phyloP scores from a whole-genome alignment of 2,888 invertebrate species.

The Ornithoptera alexandrae region DNA sequence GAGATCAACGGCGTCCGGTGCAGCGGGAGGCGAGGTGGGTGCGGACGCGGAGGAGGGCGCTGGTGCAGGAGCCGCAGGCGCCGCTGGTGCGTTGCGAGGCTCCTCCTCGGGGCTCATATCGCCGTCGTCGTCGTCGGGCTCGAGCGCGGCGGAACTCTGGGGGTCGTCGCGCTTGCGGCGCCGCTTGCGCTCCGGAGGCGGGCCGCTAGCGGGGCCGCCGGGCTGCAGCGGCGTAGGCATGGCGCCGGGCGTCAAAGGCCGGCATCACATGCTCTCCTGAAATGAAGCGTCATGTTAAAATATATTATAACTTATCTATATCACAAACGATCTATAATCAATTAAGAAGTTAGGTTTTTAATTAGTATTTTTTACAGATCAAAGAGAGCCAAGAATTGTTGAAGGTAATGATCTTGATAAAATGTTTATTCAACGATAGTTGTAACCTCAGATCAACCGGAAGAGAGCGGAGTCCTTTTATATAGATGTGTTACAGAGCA shows the following conservation, averaged over 20 bases:
- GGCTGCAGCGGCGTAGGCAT: constrained; percentile 81
- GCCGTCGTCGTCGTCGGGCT: constrained; percentile 83
- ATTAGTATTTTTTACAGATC: constrained; percentile 67
- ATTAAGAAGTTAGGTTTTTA: constrained; percentile 35
- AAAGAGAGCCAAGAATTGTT: constrained; percentile 49
- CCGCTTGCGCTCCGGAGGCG: constrained; percentile 81
- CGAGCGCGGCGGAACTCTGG: constrained; percentile 78
- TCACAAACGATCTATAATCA: neutral
- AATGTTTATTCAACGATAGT: constrained; percentile 58
- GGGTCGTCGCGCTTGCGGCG: constrained; percentile 82
- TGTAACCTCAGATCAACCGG: constrained; percentile 57
- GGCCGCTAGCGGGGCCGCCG: constrained; percentile 81
- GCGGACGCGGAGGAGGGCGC: constrained; percentile 78
- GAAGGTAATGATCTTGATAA: constrained; percentile 59
- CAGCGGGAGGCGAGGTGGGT: constrained; percentile 76
- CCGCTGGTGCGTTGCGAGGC: constrained; percentile 72
- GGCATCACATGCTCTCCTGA: constrained; percentile 81
- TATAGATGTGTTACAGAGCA: constrained; percentile 36
- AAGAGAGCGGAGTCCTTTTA: constrained; percentile 66
- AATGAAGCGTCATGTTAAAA: constrained; percentile 48
- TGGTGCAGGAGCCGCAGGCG: constrained; percentile 78
- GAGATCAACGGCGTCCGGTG: constrained; percentile 74
- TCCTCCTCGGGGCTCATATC: constrained; percentile 84
- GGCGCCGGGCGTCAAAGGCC: constrained; percentile 81
- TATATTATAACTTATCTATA: neutral